Base-by-base conservation (phyloP, 2,888 invertebrate species). In the Cosmia trapezina region DNA sequence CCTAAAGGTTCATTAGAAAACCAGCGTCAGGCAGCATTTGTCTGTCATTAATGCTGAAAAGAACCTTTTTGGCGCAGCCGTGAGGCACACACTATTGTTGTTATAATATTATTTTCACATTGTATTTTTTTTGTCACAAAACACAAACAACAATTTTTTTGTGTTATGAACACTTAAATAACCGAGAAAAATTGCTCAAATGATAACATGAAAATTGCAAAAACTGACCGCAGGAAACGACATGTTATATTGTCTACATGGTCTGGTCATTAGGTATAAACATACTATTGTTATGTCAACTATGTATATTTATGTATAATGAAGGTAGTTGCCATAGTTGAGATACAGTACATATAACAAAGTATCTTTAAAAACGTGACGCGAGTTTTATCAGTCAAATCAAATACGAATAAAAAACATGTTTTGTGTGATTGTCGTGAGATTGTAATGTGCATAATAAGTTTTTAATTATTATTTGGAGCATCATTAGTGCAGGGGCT, bases 201-300 rank as follows among this genome's bases (percentile, higher is more conserved):
- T 19, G 12, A 14, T 43, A 2, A 12, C 28, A 47, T 78, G n/a
- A 41, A 59, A 78, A 59, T 59, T 47, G 33, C 14, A n/a, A 60
- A 73, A 41, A 19, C n/a, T 51, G 28, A 33, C n/a, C 7, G 5
- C 28, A 45, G 51, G 51, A 59, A 69, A 19, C 11, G 2, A 19
- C 5, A 59, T 19, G 70, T 47, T 47, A 9, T 17, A 19, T 7
- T 64, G 17, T 41, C 22, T 14, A 7, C 14, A 54, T 14, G 11
- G 45, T 43, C n/a, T 17, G 2, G 22, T 45, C 3, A n/a, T 37
- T 4, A 70, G 7, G 7, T 47, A 22, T 19, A 54, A 56, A n/a
- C 12, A 41, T 22, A 41, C 7, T 14, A 61, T 61, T 60, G 43
- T 60, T 9, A 51, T 53, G n/a, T 57, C 41, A 17, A 56, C 28